Evolutionary conservation across 2,888 invertebrate species (phyloP).

Genomic region (Heliconius erato): DNA sequence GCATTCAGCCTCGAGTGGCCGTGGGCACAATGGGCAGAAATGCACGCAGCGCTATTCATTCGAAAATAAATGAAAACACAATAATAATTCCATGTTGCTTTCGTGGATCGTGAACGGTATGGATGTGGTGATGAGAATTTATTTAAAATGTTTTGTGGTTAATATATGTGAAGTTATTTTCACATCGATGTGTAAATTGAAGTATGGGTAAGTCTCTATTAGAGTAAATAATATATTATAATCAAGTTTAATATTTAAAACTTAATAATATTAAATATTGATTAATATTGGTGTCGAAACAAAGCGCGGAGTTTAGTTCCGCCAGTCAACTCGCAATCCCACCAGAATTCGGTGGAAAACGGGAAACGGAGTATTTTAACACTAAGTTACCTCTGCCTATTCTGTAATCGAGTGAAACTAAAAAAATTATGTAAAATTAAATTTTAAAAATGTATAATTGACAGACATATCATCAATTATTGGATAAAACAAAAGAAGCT

Average conservation of each 20-base stretch:
- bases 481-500: background rate
- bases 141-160: background rate
- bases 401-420: too few species aligned
- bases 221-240: too few species aligned
- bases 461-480: too few species aligned
- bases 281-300: too few species aligned
- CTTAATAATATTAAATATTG: background rate
- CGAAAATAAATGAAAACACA: constrained; percentile 81
- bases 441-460: too few species aligned
- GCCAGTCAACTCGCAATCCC: too few species aligned
- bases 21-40: constrained; percentile 71
- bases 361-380: too few species aligned
- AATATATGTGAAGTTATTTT: background rate
- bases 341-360: too few species aligned
- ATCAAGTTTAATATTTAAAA: too few species aligned
- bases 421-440: too few species aligned
- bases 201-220: background rate
- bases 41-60: constrained; percentile 81
- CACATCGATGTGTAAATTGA: background rate
- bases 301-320: too few species aligned
- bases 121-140: constrained; percentile 59
- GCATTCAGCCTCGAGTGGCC: constrained; percentile 78
- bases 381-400: too few species aligned
- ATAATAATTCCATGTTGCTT: constrained; percentile 70
- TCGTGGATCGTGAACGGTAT: constrained; percentile 38